phyloP scores from a whole-genome alignment of 2,113 vertebrate species.

The Planiliza haematocheilus region DNA sequence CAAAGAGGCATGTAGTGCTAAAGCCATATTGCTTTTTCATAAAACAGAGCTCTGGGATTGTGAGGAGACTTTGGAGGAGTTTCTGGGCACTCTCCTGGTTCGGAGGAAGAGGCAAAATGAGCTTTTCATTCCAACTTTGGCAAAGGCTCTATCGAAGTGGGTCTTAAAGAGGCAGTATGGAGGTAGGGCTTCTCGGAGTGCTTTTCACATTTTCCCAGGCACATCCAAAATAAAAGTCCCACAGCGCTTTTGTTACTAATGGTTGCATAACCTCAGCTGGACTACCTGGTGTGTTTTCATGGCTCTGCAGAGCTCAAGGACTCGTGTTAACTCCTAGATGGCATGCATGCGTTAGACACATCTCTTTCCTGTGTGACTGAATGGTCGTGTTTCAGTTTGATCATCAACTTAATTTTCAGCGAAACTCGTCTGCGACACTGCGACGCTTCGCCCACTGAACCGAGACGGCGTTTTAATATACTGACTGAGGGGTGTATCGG shows the following conservation, averaged over 20 bases:
- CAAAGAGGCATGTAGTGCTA: conserved; percentile 43
- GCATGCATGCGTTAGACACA: conserved; percentile 2
- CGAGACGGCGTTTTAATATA: too few species aligned
- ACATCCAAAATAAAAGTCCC: conserved; percentile 69
- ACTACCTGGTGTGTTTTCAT: conserved; percentile 39
- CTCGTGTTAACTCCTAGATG: conserved; percentile 25
- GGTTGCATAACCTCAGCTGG: conserved; percentile 68
- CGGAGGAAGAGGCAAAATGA: conserved; percentile 75
- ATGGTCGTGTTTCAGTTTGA: too few species aligned
- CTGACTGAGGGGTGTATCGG: too few species aligned
- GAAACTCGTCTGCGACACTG: too few species aligned
- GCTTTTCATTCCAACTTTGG: conserved; percentile 82
- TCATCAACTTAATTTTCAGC: too few species aligned
- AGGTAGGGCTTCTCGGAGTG: conserved; percentile 72
- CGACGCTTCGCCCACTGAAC: too few species aligned
- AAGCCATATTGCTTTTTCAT: conserved; percentile 75
- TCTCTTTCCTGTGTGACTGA: too few species aligned
- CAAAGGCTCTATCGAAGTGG: conserved; percentile 65
- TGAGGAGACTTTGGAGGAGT: conserved; percentile 61
- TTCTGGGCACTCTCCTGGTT: conserved; percentile 65
- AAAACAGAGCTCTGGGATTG: conserved; percentile 62
- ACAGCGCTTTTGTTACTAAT: conserved; percentile 74
- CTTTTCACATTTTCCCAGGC: conserved; percentile 80
- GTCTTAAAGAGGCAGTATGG: conserved; percentile 67
- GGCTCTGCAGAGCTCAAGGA: conserved; percentile 38